Evolutionary conservation across 2,797 vertebrate species (phyloP), one percentile per base, ranked within the genome.

Genomic region (Petrocephalus schoutedeni): DNA sequence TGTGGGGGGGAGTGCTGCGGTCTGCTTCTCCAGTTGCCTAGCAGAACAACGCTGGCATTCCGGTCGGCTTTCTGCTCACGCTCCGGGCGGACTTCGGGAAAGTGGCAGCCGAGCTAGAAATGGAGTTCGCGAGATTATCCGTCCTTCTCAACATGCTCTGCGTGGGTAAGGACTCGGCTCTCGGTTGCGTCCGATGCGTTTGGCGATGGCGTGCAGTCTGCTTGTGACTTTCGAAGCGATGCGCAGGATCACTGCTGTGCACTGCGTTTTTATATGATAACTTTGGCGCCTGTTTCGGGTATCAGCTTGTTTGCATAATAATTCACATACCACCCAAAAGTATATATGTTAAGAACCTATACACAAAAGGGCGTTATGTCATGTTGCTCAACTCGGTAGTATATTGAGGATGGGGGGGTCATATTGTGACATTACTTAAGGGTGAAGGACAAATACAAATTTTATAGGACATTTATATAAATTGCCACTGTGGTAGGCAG

Each of bases 11-110:
- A 93, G 93, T 92, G 93, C 95, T 95, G 95, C 95, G 95, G 94
- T 95, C 92, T 59, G 94, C 94, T 94, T 93, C 93, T 91, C 93
- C 92, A 32, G 96, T 95, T 95, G 94, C 95, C 92, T 93, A 93
- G 95, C 93, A 95, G 91, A 92, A 92, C 88, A 89, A 92, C 94
- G 93, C 93, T 89, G 93, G 93, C 94, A 94, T 95, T 90, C 91
- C 93, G 93, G 90, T 91, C 88, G 89, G 85, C 88, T 89, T 90
- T 89, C 89, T 88, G 87, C 86, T 89, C 89, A 90, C 92, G 94
- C 93, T 88, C 84, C 71, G 28, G 21, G 86, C 87, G 85, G 61
- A 89, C 90, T 93, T 92, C 0, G 16, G 85, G 87, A 85, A 89
- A 90, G 84, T 89, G 90, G 90, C 89, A 88, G 92, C 91, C 91